Evolutionary conservation across 2,888 invertebrate species (phyloP).

Genomic region (Aleiodes leptofemur): DNA sequence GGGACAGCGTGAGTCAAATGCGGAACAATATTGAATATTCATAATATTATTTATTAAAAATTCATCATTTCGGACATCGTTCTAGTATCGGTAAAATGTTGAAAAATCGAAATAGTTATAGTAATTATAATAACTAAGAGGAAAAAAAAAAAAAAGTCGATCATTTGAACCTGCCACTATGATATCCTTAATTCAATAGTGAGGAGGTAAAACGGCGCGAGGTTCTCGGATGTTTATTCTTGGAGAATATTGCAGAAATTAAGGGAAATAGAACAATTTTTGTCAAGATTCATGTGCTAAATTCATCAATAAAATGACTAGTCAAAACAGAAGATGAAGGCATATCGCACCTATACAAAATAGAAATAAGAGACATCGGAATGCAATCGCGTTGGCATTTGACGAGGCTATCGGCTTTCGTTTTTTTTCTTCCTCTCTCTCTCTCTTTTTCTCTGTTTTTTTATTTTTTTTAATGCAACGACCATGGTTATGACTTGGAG

Average conservation of each 20-base stretch:
- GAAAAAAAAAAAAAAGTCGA: too few relatives aligned
- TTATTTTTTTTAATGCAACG: constrained; percentile 7
- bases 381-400: constrained; percentile 67
- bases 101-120: too few relatives aligned
- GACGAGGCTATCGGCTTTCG: constrained; percentile 57
- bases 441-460: constrained; percentile 13
- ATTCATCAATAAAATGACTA: background rate
- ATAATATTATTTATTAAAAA: too few relatives aligned
- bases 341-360: constrained; percentile 43
- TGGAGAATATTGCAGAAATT: constrained; percentile 4
- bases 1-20: too few relatives aligned
- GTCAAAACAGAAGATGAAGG: constrained; percentile 33
- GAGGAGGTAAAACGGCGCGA: too few relatives aligned
- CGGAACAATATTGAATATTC: too few relatives aligned
- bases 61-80: too few relatives aligned
- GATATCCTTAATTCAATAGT: too few relatives aligned
- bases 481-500: constrained; percentile 39
- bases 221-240: background rate
- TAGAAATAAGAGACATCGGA: constrained; percentile 57
- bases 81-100: too few relatives aligned
- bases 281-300: background rate
- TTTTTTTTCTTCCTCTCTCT: constrained; percentile 41
- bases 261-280: background rate
- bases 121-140: too few relatives aligned
- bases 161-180: too few relatives aligned